Evolutionary conservation across 2,888 invertebrate genomes (phyloP).

Genomic region (Timandra comae): DNA sequence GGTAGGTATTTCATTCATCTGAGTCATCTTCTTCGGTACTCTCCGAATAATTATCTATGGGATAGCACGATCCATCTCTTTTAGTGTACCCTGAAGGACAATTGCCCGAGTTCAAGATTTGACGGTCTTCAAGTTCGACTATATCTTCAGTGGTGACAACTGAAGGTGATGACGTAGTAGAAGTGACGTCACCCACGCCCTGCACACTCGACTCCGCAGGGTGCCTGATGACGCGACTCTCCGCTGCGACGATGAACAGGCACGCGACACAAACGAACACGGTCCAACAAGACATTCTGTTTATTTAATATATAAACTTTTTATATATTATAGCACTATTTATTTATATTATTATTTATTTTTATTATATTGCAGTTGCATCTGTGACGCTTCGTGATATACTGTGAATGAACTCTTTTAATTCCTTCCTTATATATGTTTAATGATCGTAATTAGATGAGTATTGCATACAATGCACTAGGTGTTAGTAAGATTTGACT

Average conservation of each 20-base stretch:
- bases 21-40: no score
- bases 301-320: background rate
- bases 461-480: no score
- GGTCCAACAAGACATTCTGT: conserved; percentile 1
- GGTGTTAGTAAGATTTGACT: no score
- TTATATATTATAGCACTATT: no score
- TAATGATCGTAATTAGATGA: no score
- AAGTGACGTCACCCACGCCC: background rate
- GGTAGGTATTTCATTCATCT: no score
- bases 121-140: conserved; percentile 20
- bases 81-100: conserved; percentile 29
- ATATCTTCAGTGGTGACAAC: conserved; percentile 1
- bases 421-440: no score
- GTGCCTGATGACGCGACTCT: conserved; percentile 4
- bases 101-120: conserved; percentile 14
- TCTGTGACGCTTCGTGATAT: no score
- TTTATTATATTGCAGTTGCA: background rate
- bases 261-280: conserved; percentile 2
- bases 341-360: no score
- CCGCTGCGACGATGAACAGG: conserved; percentile 7
- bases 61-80: conserved; percentile 28
- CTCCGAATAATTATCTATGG: conserved; percentile 17
- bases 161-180: background rate
- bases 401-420: no score
- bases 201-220: background rate